Base-by-base conservation (phyloP, 64 coral and sea anemone genomes). In the Actinia equina region DNA sequence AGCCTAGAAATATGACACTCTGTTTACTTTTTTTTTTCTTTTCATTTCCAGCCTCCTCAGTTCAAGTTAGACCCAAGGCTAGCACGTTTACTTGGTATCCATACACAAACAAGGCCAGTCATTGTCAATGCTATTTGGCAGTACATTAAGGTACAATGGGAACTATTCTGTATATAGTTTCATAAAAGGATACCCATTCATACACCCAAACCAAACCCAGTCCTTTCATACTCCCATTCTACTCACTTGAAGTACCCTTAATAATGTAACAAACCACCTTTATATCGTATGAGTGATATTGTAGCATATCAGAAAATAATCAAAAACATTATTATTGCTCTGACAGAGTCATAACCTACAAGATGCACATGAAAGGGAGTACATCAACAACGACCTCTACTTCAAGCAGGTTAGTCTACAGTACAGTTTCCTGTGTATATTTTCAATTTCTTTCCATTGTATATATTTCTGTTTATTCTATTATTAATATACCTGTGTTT, bases 111-210 rank as follows among this genome's bases (percentile, higher is more conserved):
- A 83, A 94, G 96, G 53, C 96, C 96, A 37, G 96, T 98, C 5
- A 98, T 98, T 82, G 93, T 98, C 85, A 98, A 98, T 98, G 96
- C 96, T 19, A 88, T 98, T 22, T 98, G 96, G 96, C 96, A 98
- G 61, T 98, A 98, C 80, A 98, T 95, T 37, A 98, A 98, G 96
- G 96, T 98, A 23, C 83, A 74, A 6, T 3, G 7, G 3, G 7
- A 7, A n/a, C n/a, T n/a, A n/a, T n/a, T n/a, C n/a, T n/a, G n/a
- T n/a, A n/a, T n/a, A n/a, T n/a, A n/a, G n/a, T n/a, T n/a, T n/a
- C n/a, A n/a, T n/a, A n/a, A n/a, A n/a, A n/a, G n/a, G n/a, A n/a
- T n/a, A n/a, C n/a, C n/a, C n/a, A n/a, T n/a, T n/a, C n/a, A n/a
- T n/a, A n/a, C n/a, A n/a, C n/a, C n/a, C n/a, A n/a, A n/a, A n/a